A percentile compares a stretch with the other conserved stretches of the same genome.
Evolutionary conservation across 2,797 vertebrate genomes (phyloP).

Genomic region (Leucoraja ocellata): DNA sequence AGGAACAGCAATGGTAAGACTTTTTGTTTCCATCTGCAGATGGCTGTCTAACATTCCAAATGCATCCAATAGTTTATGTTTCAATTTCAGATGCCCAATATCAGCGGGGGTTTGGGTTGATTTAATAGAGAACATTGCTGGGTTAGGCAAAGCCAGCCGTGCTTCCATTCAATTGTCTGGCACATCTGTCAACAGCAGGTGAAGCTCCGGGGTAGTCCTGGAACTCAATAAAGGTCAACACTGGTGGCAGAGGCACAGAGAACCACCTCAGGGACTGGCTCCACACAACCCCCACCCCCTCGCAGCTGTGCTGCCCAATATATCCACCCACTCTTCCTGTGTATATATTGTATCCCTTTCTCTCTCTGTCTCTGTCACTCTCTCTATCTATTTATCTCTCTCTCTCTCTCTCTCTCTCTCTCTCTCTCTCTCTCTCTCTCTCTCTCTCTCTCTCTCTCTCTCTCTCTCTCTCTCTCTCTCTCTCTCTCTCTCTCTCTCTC

Average conservation of each 20-base stretch:
- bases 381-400: too few relatives aligned
- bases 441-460: too few relatives aligned
- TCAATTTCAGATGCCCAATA: neutral
- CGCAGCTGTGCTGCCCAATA: neutral
- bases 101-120: neutral
- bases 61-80: neutral
- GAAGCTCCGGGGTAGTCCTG: neutral
- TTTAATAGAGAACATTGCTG: neutral
- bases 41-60: neutral
- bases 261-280: neutral
- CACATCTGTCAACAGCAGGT: neutral
- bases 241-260: neutral
- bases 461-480: too few relatives aligned
- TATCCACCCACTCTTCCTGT: neutral
- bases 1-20: neutral
- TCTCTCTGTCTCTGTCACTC: too few relatives aligned
- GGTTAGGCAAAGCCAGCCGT: neutral
- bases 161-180: neutral
- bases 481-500: too few relatives aligned
- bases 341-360: too few relatives aligned
- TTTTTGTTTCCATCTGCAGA: neutral
- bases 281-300: neutral
- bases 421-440: too few relatives aligned
- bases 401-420: too few relatives aligned
- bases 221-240: neutral